Percentiles rank a stretch among this genome's conserved stretches.
Evolutionary conservation across 2,113 vertebrate genomes (phyloP).

Genomic region (Sclerurus mexicanus): DNA sequence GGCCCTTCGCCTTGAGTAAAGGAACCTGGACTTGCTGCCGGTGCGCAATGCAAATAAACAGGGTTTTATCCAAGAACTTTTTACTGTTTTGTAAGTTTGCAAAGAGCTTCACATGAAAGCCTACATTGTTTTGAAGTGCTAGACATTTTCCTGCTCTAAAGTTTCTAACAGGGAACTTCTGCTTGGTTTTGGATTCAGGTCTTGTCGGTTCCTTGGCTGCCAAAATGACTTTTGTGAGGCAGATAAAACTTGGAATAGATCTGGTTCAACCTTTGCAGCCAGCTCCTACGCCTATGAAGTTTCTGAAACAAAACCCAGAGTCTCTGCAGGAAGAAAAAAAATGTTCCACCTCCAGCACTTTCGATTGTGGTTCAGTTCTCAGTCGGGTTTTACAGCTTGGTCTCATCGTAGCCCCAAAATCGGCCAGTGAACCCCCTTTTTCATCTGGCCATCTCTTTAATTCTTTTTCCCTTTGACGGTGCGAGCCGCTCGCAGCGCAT

Average conservation of each 20-base stretch:
- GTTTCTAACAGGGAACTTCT: slow-evolving; percentile 67
- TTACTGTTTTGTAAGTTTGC: slow-evolving; percentile 22
- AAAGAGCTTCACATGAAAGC: slow-evolving; percentile 62
- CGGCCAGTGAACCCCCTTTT: neutral
- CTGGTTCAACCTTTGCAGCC: slow-evolving; percentile 67
- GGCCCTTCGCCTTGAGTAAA: neutral
- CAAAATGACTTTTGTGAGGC: slow-evolving; percentile 68
- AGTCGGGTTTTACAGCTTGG: neutral
- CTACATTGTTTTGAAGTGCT: slow-evolving; percentile 64
- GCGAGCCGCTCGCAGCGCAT: neutral
- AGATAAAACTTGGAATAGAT: slow-evolving; percentile 69
- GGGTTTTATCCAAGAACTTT: slow-evolving; percentile 34
- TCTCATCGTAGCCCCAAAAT: neutral
- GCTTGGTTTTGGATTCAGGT: slow-evolving; percentile 70
- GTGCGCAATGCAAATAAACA: neutral
- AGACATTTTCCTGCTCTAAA: slow-evolving; percentile 58
- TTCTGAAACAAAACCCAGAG: slow-evolving; percentile 66
- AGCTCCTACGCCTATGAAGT: slow-evolving; percentile 67
- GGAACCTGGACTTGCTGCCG: neutral
- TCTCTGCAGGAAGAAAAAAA: neutral
- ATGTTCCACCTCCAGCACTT: neutral
- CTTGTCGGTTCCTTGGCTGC: slow-evolving; percentile 60
- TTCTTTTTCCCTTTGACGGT: neutral
- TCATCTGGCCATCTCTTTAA: accelerated
- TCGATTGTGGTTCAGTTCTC: neutral